Conservation (phyloP, 2,888 invertebrate species). For the Hemicrepidius hirtus region DNA sequence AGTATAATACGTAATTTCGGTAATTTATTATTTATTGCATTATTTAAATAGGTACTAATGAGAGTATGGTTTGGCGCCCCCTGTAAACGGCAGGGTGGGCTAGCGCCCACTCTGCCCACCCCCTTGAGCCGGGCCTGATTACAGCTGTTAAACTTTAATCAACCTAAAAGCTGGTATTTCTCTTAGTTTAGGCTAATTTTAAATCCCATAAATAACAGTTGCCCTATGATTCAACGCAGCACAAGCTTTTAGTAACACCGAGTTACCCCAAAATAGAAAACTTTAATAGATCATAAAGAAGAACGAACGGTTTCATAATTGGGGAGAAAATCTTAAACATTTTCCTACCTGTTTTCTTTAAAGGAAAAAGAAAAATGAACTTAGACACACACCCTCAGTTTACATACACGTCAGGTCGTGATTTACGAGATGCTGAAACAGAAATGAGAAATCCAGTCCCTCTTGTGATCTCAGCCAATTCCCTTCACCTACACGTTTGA, state of each 20-base stretch:
- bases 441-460: slow-evolving; percentile 33
- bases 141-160: slow-evolving; percentile 58
- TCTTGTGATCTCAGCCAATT: slow-evolving; percentile 30
- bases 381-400: not conserved
- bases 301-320: slow-evolving; percentile 28
- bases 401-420: slow-evolving; percentile 24
- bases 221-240: slow-evolving; percentile 47
- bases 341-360: not conserved
- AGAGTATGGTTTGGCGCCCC: no score
- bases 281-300: slow-evolving; percentile 47
- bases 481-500: slow-evolving; percentile 36
- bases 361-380: slow-evolving; percentile 7
- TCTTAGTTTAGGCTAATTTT: slow-evolving; percentile 58
- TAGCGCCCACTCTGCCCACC: no score
- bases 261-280: slow-evolving; percentile 53
- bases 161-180: slow-evolving; percentile 57
- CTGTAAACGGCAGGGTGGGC: no score
- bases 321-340: not conserved
- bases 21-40: no score
- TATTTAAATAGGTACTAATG: no score
- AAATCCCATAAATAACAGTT: slow-evolving; percentile 55
- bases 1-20: no score
- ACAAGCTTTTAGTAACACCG: slow-evolving; percentile 44
- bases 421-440: slow-evolving; percentile 32
- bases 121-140: no score